These are phyloP conservation scores for Apotomis betuletana DNA, from an alignment of 2,888 invertebrate genomes.

Conservation along the genomic window DNA sequence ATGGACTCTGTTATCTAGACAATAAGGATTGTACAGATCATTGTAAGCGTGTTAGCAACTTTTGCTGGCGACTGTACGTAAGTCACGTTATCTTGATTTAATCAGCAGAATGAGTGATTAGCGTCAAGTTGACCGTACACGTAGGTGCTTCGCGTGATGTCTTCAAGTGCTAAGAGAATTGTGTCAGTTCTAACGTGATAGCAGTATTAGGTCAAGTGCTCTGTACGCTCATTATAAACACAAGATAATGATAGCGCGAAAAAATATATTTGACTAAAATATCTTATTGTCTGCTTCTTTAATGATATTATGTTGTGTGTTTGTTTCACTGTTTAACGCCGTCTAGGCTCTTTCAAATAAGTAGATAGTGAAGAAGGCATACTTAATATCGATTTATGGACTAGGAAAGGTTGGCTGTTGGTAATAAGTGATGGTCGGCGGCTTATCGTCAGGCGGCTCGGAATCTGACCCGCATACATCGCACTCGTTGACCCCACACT, in stretches of 20 bases:
- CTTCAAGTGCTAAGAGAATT: constrained; percentile 33
- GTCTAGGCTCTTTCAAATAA: constrained; percentile 15
- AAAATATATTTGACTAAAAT: constrained; percentile 59
- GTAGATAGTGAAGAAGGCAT: constrained; percentile 29
- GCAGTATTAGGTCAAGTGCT: constrained; percentile 66
- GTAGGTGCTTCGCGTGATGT: constrained; percentile 23
- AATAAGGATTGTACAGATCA: too few relatives aligned
- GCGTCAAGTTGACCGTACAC: constrained; percentile 33
- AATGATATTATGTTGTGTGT: neutral
- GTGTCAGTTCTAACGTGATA: constrained; percentile 50
- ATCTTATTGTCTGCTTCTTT: constrained; percentile 51
- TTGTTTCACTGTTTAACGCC: constrained; percentile 46
- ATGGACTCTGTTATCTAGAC: too few relatives aligned
- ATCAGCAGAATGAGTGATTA: constrained; percentile 44
- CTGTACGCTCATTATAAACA: constrained; percentile 57
- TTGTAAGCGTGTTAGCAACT: too few relatives aligned
- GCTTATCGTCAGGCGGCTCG: constrained; percentile 74
- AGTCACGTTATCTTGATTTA: constrained; percentile 41
- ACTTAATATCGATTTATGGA: constrained; percentile 33
- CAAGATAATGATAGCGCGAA: constrained; percentile 66
- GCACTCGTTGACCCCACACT: constrained; percentile 91
- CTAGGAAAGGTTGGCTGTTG: constrained; percentile 41
- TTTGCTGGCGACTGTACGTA: constrained; percentile 8
- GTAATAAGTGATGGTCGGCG: constrained; percentile 71
- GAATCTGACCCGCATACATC: constrained; percentile 83